Evolutionary conservation across 2,797 vertebrate genomes (phyloP).

Genomic region (Falco peregrinus): DNA sequence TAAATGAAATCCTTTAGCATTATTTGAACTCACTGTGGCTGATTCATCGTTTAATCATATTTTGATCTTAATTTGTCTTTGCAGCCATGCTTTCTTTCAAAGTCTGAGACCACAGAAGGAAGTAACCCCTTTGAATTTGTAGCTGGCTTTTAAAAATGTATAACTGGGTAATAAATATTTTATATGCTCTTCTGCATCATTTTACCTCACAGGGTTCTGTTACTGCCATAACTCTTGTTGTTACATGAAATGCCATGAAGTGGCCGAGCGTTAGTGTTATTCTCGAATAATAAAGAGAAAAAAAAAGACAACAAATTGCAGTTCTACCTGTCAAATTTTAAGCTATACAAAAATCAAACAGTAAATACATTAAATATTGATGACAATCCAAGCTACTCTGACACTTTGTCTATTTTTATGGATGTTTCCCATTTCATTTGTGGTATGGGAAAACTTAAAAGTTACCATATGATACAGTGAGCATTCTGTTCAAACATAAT

Average conservation of each 20-base stretch:
- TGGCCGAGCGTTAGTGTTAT: constrained; percentile 29
- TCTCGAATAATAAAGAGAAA: constrained; percentile 45
- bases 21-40: constrained; percentile 43
- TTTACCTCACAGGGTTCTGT: constrained; percentile 72
- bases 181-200: constrained; percentile 70
- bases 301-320: constrained; percentile 57
- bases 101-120: constrained; percentile 71
- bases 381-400: constrained; percentile 8
- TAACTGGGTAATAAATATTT: constrained; percentile 82
- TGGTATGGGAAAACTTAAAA: not conserved
- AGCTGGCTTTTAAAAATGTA: constrained; percentile 83
- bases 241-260: constrained; percentile 66
- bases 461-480: not conserved
- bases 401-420: constrained; percentile 41
- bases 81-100: constrained; percentile 73
- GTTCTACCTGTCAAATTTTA: constrained; percentile 60
- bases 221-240: constrained; percentile 63
- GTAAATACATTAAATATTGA: constrained; percentile 63
- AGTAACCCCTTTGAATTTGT: constrained; percentile 77
- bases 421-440: constrained; percentile 21
- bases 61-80: constrained; percentile 75
- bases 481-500: not conserved
- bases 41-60: constrained; percentile 68
- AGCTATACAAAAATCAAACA: constrained; percentile 49
- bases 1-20: constrained; percentile 39